phyloP scores from a whole-genome alignment of 2,797 vertebrate genomes.

The Orientallactaga sibirica region DNA sequence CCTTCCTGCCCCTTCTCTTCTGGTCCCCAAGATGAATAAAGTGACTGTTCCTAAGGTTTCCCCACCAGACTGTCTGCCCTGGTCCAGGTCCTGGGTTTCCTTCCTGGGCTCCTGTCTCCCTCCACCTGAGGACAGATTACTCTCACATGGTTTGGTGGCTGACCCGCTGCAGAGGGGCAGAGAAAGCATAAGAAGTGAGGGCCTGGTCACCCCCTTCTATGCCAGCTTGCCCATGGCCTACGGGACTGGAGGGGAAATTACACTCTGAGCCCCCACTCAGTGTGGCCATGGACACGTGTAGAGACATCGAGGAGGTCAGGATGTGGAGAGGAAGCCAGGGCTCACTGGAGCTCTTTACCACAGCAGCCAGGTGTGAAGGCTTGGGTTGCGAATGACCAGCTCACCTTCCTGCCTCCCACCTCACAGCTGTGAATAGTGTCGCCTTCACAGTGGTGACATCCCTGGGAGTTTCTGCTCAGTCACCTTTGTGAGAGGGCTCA shows the following conservation, averaged over 20 bases:
- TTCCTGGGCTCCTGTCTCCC: background rate
- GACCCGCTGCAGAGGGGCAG: background rate
- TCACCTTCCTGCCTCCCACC: background rate
- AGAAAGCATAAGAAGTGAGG: no score
- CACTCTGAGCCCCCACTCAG: no score
- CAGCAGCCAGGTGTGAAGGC: background rate
- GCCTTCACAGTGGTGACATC: no score
- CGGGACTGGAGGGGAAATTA: background rate
- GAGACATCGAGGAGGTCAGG: background rate
- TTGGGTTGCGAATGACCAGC: background rate
- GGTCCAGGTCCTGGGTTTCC: background rate
- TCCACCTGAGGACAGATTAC: background rate
- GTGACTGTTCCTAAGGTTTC: background rate
- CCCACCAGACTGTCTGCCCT: background rate
- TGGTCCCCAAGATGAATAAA: background rate
- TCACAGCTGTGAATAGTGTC: background rate
- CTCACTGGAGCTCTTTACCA: no score
- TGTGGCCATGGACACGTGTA: background rate
- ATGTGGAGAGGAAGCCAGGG: rapidly evolving
- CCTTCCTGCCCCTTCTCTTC: background rate
- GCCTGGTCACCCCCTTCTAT: no score
- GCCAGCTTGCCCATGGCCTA: no score
- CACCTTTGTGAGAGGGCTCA: background rate
- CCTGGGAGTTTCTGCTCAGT: background rate
- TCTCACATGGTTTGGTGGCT: background rate